A percentile compares a stretch with the other conserved stretches of the same genome.
phyloP scores from a whole-genome alignment of 2,113 vertebrate genomes.

The Phaetusa simplex region DNA sequence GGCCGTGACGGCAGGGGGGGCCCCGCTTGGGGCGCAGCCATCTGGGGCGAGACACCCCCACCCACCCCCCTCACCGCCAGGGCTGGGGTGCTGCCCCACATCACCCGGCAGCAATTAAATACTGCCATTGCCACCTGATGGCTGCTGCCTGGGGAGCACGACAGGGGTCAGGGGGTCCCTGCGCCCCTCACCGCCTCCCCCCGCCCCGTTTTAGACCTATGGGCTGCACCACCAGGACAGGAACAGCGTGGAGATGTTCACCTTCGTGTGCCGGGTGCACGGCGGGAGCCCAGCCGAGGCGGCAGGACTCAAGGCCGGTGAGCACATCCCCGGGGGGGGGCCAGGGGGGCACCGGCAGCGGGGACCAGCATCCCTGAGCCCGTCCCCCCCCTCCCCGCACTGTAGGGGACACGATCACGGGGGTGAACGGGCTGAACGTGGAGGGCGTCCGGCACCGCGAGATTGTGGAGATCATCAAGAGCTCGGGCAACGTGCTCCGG shows the following conservation, averaged over 20 bases:
- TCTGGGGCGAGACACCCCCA: neutral
- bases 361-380: neutral
- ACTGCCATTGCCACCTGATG: neutral
- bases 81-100: neutral
- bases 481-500: constrained; percentile 86
- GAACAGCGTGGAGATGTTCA: constrained; percentile 95
- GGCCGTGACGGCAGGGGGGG: neutral
- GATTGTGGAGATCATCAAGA: constrained; percentile 92
- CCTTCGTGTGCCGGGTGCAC: constrained; percentile 93
- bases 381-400: fast-evolving
- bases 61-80: fast-evolving
- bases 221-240: constrained; percentile 92
- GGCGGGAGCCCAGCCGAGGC: constrained; percentile 86
- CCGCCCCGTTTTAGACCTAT: constrained; percentile 82
- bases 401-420: constrained; percentile 91
- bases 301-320: constrained; percentile 90
- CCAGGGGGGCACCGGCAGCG: fast-evolving
- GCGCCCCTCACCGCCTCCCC: neutral
- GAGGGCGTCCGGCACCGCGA: constrained; percentile 90
- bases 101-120: neutral
- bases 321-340: neutral
- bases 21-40: neutral
- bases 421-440: constrained; percentile 85
- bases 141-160: neutral
- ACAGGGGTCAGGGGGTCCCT: neutral